Evolutionary conservation across 2,797 vertebrate species (phyloP), one percentile per base, ranked within the genome.

Genomic region (Knipowitschia caucasica): DNA sequence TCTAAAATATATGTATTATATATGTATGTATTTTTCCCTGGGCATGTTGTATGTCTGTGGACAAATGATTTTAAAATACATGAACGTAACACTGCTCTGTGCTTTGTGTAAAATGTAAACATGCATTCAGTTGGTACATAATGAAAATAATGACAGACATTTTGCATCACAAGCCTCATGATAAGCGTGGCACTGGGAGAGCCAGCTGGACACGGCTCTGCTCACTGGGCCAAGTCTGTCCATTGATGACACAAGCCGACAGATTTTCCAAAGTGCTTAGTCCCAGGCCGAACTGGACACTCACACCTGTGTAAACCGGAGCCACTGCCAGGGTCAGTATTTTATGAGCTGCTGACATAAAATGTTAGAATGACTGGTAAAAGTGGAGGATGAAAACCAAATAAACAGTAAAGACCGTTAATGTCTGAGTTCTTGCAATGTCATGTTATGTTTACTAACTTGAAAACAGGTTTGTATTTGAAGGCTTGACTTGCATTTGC

Each of bases 281-380:
- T 21, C 29, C 30, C 29, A 8, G 23, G 30, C 29, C 6, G 11
- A 21, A 17, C 45, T 31, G 45, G 45, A 31, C 45, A 18, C 29
- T 63, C 27, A 29, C 63, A 64, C 60, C 49, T 60, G 27, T 46
- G 49, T 50, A 43, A 40, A 61, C 61, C 57, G 25, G 26, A 21
- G 23, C 26, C 11, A 2, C 30, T 12, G 53, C 53, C 43, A 39
- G 33, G 15, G 15, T 4, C 8, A 27, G 34, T 5, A 17, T 10
- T 27, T 52, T 52, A 27, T 51, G 14, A 38, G 50, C 24, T 4
- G 50, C 25, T 38, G 39, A 27, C 25, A 52, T 52, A 3, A 29
- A 15, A 31, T 31, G 29, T 17, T 30, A 17, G n/a, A 8, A 23
- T 31, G 17, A 49, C 17, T 21, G 46, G 29, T 33, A 31, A 49